A percentile compares a stretch with the other conserved stretches of the same genome.
These are phyloP conservation scores for Lontra canadensis DNA, from an alignment of 2,113 vertebrate genomes.

Conservation along the genomic window DNA sequence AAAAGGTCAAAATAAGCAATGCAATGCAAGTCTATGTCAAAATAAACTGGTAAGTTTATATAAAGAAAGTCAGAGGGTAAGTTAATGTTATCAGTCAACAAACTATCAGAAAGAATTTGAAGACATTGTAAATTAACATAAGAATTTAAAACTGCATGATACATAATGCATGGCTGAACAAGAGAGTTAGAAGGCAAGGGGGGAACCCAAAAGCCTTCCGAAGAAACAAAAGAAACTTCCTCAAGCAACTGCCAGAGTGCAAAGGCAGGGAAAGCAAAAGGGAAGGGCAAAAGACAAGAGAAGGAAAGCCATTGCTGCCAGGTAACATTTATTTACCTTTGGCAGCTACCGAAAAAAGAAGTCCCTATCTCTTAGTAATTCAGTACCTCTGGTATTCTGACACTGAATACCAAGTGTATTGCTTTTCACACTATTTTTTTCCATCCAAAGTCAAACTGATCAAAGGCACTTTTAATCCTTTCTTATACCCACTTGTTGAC, in stretches of 20 bases:
- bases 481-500: neutral
- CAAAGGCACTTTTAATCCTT: neutral
- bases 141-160: neutral
- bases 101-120: neutral
- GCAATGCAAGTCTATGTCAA: neutral
- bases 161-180: neutral
- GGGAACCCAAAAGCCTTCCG: neutral
- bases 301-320: neutral
- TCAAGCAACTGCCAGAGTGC: neutral
- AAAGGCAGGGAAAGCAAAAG: neutral
- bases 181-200: neutral
- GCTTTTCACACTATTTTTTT: neutral
- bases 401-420: neutral
- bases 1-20: neutral
- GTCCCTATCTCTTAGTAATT: neutral
- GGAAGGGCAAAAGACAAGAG: neutral
- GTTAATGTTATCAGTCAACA: neutral
- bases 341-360: neutral
- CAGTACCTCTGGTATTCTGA: neutral
- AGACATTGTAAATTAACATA: neutral
- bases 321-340: neutral
- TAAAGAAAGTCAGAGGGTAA: neutral
- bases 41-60: neutral
- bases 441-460: neutral
- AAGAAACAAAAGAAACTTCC: neutral